Evolutionary conservation across 2,113 vertebrate species (phyloP), one percentile per base, ranked within the genome.

Genomic region (Ciconia maguari): DNA sequence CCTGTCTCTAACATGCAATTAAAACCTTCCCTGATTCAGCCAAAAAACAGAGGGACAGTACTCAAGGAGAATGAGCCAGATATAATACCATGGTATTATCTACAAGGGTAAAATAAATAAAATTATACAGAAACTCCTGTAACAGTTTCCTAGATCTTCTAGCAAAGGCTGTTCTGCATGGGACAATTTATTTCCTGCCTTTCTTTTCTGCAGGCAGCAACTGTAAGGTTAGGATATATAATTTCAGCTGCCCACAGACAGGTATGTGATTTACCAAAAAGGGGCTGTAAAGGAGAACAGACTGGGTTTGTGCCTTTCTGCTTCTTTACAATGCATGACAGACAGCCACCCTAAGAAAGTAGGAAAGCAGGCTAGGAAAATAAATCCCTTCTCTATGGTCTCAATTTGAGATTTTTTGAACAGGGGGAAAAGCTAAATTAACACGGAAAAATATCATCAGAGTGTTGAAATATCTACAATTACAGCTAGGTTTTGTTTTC

Each of bases 401-500:
- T 71, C 77, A 46, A 38, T 10, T 11, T 5, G 61, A 87, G 93
- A 89, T 30, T 66, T 57, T 69, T 81, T 81, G 10, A 93, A 58
- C 3, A 2, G 14, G 58, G 58, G 52, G 54, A 79, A 84, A 92
- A 96, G 89, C 78, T 48, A 91, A 97, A 95, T 95, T 70, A 94
- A 94, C 91, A 70, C 6, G 10, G 74, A 80, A 94, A 93, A 77
- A 93, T 92, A 74, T 13, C 65, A 79, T 76, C 83, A 92, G 61
- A 32, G 46, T 89, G 86, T 74, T 95, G 81, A 97, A 97, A 95
- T 79, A 71, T 18, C 81, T 87, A 62, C 77, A 92, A 71, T 91
- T 92, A 89, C 88, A 62, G 93, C 34, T 55, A 7, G 58, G 86
- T 60, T 87, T 91, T 95, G 90, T 94, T 94, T 93, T 89, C 89